A percentile compares a stretch with the other conserved stretches of the same genome.
Conservation (phyloP, 1,140 invertebrate genomes). For the Drosophila nannoptera region DNA sequence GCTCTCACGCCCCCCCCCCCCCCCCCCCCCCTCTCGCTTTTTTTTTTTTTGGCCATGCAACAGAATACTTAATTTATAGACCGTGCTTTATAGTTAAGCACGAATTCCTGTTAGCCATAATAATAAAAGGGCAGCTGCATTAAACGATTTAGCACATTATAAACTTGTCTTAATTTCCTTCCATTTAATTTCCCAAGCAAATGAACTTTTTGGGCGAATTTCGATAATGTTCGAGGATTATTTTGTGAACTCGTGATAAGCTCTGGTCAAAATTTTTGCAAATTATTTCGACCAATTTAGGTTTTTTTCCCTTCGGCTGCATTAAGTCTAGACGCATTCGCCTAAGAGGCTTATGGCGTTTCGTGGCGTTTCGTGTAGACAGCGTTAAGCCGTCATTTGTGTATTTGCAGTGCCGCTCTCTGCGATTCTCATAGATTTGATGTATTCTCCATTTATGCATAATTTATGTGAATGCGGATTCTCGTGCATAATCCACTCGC, state of each 20-base stretch:
- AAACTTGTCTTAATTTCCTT: constrained; percentile 6
- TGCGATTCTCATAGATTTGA: not conserved
- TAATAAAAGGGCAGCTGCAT: constrained; percentile 4
- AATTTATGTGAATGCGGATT: constrained; percentile 1
- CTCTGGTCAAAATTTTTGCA: no score
- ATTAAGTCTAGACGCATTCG: no score
- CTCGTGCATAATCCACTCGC: constrained; percentile 1
- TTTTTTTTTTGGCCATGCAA: constrained; percentile 23
- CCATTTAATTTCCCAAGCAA: not conserved
- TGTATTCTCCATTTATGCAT: not conserved
- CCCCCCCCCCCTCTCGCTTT: not conserved
- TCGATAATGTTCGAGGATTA: no score
- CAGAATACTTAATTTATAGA: constrained; percentile 44
- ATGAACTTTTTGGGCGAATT: no score
- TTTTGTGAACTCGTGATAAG: no score
- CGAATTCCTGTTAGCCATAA: constrained; percentile 15
- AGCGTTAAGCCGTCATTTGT: not conserved
- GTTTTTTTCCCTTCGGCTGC: no score
- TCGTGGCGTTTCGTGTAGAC: no score
- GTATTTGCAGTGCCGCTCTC: not conserved
- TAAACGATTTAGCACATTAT: constrained; percentile 28
- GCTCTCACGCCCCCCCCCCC: not conserved
- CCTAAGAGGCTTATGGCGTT: no score
- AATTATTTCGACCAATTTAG: not conserved
- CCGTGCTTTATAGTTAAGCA: constrained; percentile 10